Conservation (phyloP, 2,797 vertebrate genomes). For the Sebastes hopkinsi region DNA sequence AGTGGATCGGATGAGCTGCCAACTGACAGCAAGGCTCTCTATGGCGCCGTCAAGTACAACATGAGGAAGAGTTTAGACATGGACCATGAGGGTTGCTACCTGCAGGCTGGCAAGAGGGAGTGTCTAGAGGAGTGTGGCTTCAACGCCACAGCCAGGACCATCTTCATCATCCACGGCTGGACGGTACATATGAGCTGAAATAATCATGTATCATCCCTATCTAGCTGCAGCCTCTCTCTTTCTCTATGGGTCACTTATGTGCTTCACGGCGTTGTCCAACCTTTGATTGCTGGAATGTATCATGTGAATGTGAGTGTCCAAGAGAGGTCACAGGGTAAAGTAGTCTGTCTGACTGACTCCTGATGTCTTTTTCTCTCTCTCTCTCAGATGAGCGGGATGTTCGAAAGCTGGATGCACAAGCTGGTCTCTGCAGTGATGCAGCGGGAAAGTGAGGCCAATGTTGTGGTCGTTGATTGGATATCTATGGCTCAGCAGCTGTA, state of each 20-base stretch:
- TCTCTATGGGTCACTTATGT: background rate
- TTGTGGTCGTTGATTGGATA: slow-evolving; percentile 94
- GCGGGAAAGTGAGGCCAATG: slow-evolving; percentile 87
- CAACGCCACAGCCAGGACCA: slow-evolving; percentile 89
- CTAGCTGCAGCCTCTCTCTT: background rate
- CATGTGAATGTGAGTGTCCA: slow-evolving; percentile 17
- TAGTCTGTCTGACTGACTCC: background rate
- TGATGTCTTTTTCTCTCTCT: background rate
- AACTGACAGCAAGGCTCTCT: background rate
- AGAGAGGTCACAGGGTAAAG: background rate
- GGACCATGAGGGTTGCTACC: slow-evolving; percentile 86
- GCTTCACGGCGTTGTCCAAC: background rate
- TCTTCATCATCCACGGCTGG: slow-evolving; percentile 97
- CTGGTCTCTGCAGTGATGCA: slow-evolving; percentile 87
- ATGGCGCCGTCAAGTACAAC: slow-evolving; percentile 81
- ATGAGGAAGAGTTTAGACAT: slow-evolving; percentile 79
- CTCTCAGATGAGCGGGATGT: slow-evolving; percentile 90
- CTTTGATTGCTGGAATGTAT: slow-evolving; percentile 47
- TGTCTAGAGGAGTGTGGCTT: slow-evolving; percentile 87
- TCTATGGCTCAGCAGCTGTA: slow-evolving; percentile 91
- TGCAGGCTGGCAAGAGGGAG: slow-evolving; percentile 73
- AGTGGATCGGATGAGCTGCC: slow-evolving; percentile 40
- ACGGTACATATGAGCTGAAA: slow-evolving; percentile 79
- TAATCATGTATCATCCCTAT: background rate
- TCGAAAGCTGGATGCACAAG: slow-evolving; percentile 89